phyloP scores from a whole-genome alignment of 2,113 vertebrate species.

The Xiphias gladius region DNA sequence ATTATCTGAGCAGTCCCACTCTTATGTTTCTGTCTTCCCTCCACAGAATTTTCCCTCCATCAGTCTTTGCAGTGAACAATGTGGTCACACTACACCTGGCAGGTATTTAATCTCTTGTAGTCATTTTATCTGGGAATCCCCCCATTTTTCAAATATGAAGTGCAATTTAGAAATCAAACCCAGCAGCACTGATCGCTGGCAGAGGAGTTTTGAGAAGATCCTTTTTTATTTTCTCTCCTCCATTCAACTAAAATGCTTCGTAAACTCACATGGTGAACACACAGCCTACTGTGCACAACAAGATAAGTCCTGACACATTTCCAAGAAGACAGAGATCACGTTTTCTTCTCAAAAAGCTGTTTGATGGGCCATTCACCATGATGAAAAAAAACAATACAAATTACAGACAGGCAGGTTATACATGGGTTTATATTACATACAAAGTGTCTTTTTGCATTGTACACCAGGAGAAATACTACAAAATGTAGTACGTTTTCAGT shows the following conservation, averaged over 20 bases:
- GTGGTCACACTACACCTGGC: slow-evolving; percentile 93
- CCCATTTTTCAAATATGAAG: slow-evolving; percentile 68
- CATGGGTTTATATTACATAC: slow-evolving; percentile 27
- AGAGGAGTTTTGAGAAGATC: slow-evolving; percentile 58
- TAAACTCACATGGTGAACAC: slow-evolving; percentile 36
- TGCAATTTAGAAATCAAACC: slow-evolving; percentile 78
- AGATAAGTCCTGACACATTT: slow-evolving; percentile 20
- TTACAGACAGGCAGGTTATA: slow-evolving; percentile 17
- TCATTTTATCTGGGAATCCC: slow-evolving; percentile 75
- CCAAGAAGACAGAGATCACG: slow-evolving; percentile 21
- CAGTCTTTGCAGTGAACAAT: slow-evolving; percentile 91
- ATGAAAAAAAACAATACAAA: slow-evolving; percentile 48
- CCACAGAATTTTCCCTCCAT: slow-evolving; percentile 89
- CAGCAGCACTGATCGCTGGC: slow-evolving; percentile 49
- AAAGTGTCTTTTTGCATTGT: background rate
- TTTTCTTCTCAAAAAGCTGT: slow-evolving; percentile 40
- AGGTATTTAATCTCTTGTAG: slow-evolving; percentile 88
- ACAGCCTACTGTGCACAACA: slow-evolving; percentile 40
- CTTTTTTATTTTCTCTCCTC: slow-evolving; percentile 1
- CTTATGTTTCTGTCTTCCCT: slow-evolving; percentile 80
- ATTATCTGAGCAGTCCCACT: slow-evolving; percentile 6
- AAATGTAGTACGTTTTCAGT: background rate
- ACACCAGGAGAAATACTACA: background rate
- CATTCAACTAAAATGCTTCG: slow-evolving; percentile 46
- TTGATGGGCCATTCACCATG: slow-evolving; percentile 8